A percentile compares a stretch with the other conserved stretches of the same genome.
phyloP scores from a whole-genome alignment of 2,888 invertebrate species.

The Willowsia nigromaculata region DNA sequence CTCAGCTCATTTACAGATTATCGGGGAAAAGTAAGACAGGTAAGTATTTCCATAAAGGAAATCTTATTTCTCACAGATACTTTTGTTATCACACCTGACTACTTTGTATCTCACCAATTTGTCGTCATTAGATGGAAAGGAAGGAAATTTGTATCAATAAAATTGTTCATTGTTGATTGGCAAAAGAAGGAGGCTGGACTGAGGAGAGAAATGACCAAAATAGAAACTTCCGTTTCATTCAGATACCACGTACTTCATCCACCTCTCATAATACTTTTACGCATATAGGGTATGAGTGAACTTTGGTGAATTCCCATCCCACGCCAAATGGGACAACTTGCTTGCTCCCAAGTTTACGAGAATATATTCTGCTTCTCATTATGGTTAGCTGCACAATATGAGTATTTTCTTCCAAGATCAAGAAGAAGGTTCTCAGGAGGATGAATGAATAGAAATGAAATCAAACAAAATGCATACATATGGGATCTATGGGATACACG shows the following conservation, averaged over 20 bases:
- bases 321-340: background rate
- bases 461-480: background rate
- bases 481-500: background rate
- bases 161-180: background rate
- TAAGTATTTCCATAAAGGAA: too few species aligned
- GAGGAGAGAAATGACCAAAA: constrained; percentile 23
- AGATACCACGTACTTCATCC: background rate
- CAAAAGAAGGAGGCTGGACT: background rate
- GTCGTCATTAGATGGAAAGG: constrained; percentile 16
- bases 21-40: too few species aligned
- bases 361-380: too few species aligned
- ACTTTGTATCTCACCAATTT: too few species aligned
- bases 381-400: too few species aligned
- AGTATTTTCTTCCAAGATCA: too few species aligned
- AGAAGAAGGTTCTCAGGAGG: too few species aligned
- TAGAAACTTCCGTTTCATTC: constrained; percentile 30
- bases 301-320: background rate
- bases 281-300: background rate
- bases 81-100: too few species aligned
- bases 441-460: background rate
- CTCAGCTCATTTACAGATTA: too few species aligned
- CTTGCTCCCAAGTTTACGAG: background rate
- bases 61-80: too few species aligned
- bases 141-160: constrained; percentile 20
- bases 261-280: background rate